Percentiles rank a stretch among this genome's conserved stretches.
These are phyloP conservation scores for Apodemia zela DNA, from an alignment of 2,888 invertebrate species.

Conservation along the genomic window DNA sequence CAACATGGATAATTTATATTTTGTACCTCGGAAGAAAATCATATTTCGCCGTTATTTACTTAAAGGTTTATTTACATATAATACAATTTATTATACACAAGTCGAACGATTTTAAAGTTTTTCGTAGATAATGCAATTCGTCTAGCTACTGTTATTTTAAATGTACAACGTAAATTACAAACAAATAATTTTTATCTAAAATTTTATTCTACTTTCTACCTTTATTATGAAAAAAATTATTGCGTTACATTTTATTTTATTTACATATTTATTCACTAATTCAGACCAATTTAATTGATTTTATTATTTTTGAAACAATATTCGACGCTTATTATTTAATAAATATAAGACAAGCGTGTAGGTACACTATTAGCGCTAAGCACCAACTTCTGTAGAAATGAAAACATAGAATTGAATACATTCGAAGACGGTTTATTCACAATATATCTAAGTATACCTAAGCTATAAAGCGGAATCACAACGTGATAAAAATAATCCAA, in stretches of 20 bases:
- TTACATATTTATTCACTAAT: constrained; percentile 41
- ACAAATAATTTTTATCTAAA: constrained; percentile 18
- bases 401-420: too few species aligned
- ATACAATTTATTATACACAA: constrained; percentile 72
- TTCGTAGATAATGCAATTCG: constrained; percentile 57
- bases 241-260: constrained; percentile 60
- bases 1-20: constrained; percentile 79
- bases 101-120: constrained; percentile 46
- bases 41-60: constrained; percentile 74
- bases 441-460: too few species aligned
- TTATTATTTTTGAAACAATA: constrained; percentile 23
- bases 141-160: constrained; percentile 68
- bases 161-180: constrained; percentile 68
- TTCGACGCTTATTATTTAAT: constrained; percentile 21
- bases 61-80: constrained; percentile 75
- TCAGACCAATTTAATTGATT: constrained; percentile 25
- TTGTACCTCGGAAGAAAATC: constrained; percentile 80
- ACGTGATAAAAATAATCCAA: too few species aligned
- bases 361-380: background rate
- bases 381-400: constrained; percentile 3
- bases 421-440: too few species aligned
- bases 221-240: constrained; percentile 66
- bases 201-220: constrained; percentile 46
- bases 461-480: background rate
- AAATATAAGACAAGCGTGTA: constrained; percentile 6